Percentiles rank a stretch among this genome's conserved stretches.
Evolutionary conservation across 2,888 invertebrate species (phyloP).

Genomic region (Pimpla rufipes): DNA sequence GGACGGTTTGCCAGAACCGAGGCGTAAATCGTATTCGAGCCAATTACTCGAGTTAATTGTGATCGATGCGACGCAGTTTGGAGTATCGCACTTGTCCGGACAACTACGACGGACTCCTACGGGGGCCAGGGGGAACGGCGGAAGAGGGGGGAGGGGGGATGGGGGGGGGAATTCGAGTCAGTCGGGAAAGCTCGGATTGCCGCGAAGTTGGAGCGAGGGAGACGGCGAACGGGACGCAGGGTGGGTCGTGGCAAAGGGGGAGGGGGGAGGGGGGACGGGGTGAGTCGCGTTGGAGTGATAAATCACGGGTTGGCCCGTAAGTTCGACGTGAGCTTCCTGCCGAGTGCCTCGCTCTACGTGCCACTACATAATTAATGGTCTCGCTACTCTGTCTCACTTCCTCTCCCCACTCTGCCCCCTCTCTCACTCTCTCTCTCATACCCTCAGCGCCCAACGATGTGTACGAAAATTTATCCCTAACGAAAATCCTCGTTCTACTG

Average conservation of each 20-base stretch:
- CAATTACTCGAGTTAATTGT: slow-evolving; percentile 72
- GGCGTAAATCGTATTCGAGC: slow-evolving; percentile 68
- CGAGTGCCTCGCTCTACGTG: slow-evolving; percentile 68
- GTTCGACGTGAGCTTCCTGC: slow-evolving; percentile 67
- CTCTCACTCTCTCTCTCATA: neutral
- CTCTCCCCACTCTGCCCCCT: neutral
- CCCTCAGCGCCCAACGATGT: slow-evolving; percentile 11
- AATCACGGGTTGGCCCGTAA: slow-evolving; percentile 66
- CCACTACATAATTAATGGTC: slow-evolving; percentile 68
- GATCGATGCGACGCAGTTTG: slow-evolving; percentile 70
- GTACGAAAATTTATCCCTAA: slow-evolving; percentile 39
- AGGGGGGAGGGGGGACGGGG: slow-evolving; percentile 4
- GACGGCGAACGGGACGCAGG: slow-evolving; percentile 7
- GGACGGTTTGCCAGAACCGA: slow-evolving; percentile 41
- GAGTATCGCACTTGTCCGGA: slow-evolving; percentile 67
- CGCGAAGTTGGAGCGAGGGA: slow-evolving; percentile 44
- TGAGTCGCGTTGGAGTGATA: slow-evolving; percentile 61
- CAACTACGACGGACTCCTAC: slow-evolving; percentile 58
- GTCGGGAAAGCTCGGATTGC: slow-evolving; percentile 46
- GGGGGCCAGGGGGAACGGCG: too few relatives aligned
- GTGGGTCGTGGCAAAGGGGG: neutral
- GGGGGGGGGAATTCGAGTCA: slow-evolving; percentile 23
- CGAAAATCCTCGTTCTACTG: slow-evolving; percentile 38
- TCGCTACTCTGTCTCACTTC: slow-evolving; percentile 39
- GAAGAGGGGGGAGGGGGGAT: slow-evolving; percentile 5